Percentiles rank a stretch among this genome's conserved stretches.
Conservation (phyloP, 2,113 vertebrate species). For the Dolichotis patagonum region DNA sequence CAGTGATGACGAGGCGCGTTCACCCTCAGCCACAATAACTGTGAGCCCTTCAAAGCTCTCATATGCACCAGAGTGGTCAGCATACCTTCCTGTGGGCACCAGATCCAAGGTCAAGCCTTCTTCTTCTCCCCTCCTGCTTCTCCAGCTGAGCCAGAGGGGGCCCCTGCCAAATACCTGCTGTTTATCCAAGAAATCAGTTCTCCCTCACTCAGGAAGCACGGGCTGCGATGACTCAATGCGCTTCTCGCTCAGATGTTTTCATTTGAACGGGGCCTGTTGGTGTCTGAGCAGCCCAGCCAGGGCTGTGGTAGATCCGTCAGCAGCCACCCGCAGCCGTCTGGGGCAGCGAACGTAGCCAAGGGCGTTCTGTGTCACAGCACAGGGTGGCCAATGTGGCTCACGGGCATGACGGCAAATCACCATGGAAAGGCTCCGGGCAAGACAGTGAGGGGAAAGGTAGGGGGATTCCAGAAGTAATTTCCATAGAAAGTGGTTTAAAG, state of each 20-base stretch:
- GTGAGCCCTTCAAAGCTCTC: background rate
- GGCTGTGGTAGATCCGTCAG: background rate
- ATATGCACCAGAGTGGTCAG: background rate
- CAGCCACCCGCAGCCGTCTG: background rate
- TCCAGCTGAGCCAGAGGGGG: background rate
- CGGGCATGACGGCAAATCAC: background rate
- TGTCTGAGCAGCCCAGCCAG: background rate
- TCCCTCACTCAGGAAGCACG: background rate
- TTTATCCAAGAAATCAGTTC: slow-evolving; percentile 56
- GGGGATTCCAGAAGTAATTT: background rate
- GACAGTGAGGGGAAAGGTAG: background rate
- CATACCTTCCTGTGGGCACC: slow-evolving; percentile 11
- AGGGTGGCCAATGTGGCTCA: background rate
- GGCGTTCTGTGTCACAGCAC: background rate
- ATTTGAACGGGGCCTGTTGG: background rate
- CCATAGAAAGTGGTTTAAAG: background rate
- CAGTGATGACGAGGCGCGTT: slow-evolving; percentile 38
- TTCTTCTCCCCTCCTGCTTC: background rate
- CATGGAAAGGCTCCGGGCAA: background rate
- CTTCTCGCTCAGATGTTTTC: slow-evolving; percentile 35
- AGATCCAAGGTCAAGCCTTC: background rate
- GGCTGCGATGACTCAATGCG: background rate
- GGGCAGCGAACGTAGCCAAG: background rate
- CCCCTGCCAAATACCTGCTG: slow-evolving; percentile 51
- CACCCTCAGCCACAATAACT: background rate